Evolutionary conservation across 1,140 invertebrate species (phyloP), one percentile per base, ranked within the genome.

Genomic region (Cydia strobilella): DNA sequence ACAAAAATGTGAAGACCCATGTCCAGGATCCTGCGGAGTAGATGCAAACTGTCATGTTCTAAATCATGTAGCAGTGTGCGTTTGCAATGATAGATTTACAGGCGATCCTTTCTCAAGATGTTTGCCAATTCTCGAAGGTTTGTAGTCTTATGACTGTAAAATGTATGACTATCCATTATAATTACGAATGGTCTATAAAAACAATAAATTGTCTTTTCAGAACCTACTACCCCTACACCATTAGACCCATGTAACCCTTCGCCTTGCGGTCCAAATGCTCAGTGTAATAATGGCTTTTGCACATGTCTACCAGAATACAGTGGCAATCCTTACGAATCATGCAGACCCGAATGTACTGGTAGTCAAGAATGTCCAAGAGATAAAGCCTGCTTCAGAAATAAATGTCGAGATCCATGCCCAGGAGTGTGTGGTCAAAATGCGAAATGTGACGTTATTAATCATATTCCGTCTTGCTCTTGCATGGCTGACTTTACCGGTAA

Each of bases 401-500:
- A 97, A 86, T 98, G 97, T 82, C 92, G 94, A 23, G 96, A 97
- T 92, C 97, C 97, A 23, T 97, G 97, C 81, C 95, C 95, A 10
- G 96, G 96, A 74, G 96, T 96, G 42, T 97, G 97, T 87, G 96
- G 96, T n/a, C 94, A 96, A 74, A 97, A 97, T 90, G 96, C 97
- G 9, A 91, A 96, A 78, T 98, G 97, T 88, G 95, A 96, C 81
- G 96, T 97, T 1, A 95, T 97, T 18, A 96, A 97, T 83, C 97
- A 98, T 86, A 97, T 97, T 80, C 96, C 97, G 0, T 94, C 95
- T 6, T 98, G 97, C 82, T 96, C 95, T 5, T 98, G 97, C 88
- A 93, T 95, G 42, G 85, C 94, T 76, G 96, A 96, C 66, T 96
- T 95, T 79, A 95, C 96, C 18, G 97, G 97, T 27, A 96, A 97